Evolutionary conservation across 2,113 vertebrate genomes (phyloP).

Genomic region (Datnioides undecimradiatus): DNA sequence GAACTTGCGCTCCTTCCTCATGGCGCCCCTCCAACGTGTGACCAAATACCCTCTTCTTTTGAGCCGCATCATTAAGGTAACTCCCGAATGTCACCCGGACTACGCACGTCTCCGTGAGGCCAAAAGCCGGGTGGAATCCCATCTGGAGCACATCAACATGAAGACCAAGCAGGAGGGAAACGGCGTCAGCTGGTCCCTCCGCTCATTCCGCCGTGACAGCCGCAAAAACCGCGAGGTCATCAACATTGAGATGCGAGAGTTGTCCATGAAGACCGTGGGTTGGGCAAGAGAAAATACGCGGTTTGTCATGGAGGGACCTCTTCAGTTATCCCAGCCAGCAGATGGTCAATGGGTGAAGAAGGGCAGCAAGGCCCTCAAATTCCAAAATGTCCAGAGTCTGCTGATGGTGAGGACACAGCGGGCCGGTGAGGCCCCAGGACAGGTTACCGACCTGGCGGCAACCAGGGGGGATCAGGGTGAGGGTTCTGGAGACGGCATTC

Average conservation of each 20-base stretch:
- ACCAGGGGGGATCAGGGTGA: constrained; percentile 60
- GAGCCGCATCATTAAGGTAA: constrained; percentile 92
- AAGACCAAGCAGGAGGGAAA: constrained; percentile 92
- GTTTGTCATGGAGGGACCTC: constrained; percentile 91
- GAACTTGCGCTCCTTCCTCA: constrained; percentile 94
- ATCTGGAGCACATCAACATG: constrained; percentile 96
- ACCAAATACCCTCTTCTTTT: constrained; percentile 93
- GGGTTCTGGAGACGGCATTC: constrained; percentile 76
- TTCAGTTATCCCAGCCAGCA: constrained; percentile 90
- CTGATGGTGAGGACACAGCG: constrained; percentile 89
- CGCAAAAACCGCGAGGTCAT: constrained; percentile 91
- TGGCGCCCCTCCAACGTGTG: constrained; percentile 92
- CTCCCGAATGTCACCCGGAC: constrained; percentile 89
- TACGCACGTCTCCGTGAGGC: constrained; percentile 89
- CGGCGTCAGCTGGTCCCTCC: constrained; percentile 89
- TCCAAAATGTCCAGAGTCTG: constrained; percentile 92
- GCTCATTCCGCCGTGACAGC: constrained; percentile 92
- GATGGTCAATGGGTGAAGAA: constrained; percentile 94
- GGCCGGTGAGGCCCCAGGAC: constrained; percentile 56
- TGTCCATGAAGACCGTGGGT: constrained; percentile 90
- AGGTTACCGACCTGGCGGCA: constrained; percentile 33
- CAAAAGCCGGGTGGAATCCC: constrained; percentile 92
- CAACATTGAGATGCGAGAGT: constrained; percentile 92
- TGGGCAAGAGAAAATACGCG: constrained; percentile 90
- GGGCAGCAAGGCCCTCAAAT: constrained; percentile 92